Evolutionary conservation across 2,797 vertebrate genomes (phyloP), one percentile per base, ranked within the genome.

Genomic region (Protonibea diacanthus): DNA sequence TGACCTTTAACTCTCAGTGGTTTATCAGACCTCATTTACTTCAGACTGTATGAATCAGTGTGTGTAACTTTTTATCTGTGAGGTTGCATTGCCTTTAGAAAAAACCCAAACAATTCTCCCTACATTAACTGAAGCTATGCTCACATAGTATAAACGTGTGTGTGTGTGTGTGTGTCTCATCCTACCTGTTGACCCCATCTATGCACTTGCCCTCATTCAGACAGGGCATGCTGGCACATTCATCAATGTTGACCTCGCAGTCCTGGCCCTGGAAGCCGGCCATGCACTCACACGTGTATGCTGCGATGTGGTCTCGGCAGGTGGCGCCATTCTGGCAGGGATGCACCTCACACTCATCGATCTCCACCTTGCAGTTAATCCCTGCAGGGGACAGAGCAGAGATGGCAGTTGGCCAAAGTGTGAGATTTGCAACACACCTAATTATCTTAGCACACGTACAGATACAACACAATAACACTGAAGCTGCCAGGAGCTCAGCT

Each of bases 181-280:
- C 92, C 92, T 91, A 99, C 98, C 97, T 93, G 92, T 97, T 96
- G 71, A 97, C 74, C 66, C 94, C 86, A 78, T 99, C 97, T 0
- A 92, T 86, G 78, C 98, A 99, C 0, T 3, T 66, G 51, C 97
- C 97, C 0, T 90, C 84, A 25, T 96, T 94, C 42, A 91, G 90
- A 74, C 98, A 99, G 0, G 98, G 98, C 55, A 82, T 87, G 90
- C 96, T 97, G 66, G 90, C 94, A 85, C 98, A 99, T 75, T 99
- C 98, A 17, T 99, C 89, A 5, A 97, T 84, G 88, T 99, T 94
- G 80, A 96, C 85, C 92, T 98, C 96, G 2, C 98, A 99, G 80
- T 94, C 87, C 3, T 71, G 6, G 12, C 97, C 97, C 57, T 92
- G 90, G 60, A 96, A 99, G 8, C 98, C 98, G 0, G 89, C 80